Conservation (phyloP, 1,140 invertebrate genomes). For the Ganaspis sp. region DNA sequence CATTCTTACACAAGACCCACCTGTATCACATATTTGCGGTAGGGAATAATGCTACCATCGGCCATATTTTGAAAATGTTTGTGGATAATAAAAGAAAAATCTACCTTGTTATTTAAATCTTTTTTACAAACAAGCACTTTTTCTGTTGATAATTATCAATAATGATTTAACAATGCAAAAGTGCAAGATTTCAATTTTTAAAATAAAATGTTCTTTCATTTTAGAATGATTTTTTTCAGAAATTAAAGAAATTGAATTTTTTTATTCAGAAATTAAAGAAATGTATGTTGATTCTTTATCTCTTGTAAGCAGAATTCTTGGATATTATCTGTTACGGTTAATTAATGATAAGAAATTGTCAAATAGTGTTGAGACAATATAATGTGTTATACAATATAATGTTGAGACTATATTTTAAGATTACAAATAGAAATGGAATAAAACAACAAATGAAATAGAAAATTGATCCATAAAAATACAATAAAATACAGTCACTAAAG, state of each 20-base stretch:
- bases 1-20: conserved; percentile 7
- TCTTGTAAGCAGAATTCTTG: neutral
- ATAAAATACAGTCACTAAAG: no score
- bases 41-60: neutral
- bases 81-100: neutral
- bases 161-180: no score
- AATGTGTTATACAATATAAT: neutral
- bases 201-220: no score
- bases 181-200: no score
- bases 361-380: no score
- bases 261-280: neutral
- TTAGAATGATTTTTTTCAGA: no score
- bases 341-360: neutral
- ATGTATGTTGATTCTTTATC: neutral
- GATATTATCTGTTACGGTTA: neutral
- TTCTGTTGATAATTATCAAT: neutral
- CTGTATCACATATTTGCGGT: conserved; percentile 6
- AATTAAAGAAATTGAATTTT: neutral
- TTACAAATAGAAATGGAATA: neutral
- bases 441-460: no score
- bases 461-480: no score
- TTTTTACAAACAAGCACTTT: neutral
- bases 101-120: neutral
- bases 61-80: neutral
- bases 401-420: neutral